These are phyloP conservation scores for Euglossa dilemma DNA, from an alignment of 1,140 invertebrate genomes.

Conservation along the genomic window DNA sequence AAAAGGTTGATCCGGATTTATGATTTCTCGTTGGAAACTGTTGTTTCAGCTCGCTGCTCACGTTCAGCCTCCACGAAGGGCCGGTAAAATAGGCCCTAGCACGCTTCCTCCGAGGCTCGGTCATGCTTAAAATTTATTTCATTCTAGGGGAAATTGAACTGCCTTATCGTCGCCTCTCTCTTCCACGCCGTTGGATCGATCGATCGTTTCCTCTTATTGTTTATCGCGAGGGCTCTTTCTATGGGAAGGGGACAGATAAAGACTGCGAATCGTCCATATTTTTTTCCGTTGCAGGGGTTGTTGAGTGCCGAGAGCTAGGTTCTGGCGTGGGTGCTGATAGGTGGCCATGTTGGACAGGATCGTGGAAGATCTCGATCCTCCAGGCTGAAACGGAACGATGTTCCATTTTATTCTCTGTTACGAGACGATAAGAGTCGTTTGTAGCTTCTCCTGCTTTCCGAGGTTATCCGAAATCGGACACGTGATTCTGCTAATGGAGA, in stretches of 20 bases:
- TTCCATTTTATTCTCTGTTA: too few species aligned
- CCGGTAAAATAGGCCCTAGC: not conserved
- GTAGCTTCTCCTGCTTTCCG: too few species aligned
- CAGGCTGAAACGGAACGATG: too few species aligned
- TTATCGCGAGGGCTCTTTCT: not conserved
- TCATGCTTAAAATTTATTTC: slow-evolving; percentile 39
- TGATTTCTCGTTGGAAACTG: not conserved
- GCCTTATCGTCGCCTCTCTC: slow-evolving; percentile 21
- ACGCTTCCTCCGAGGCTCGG: not conserved
- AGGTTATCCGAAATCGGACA: too few species aligned
- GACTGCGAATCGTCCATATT: not conserved
- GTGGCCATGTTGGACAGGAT: too few species aligned
- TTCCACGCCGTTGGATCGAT: not conserved
- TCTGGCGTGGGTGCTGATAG: not conserved
- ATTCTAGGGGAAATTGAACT: slow-evolving; percentile 24
- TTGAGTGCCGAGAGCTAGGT: not conserved
- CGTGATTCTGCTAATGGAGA: too few species aligned
- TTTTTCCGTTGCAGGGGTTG: not conserved
- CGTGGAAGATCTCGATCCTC: too few species aligned
- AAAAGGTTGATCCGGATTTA: not conserved
- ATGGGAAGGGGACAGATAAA: not conserved
- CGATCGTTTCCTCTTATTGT: not conserved
- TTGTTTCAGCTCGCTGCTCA: slow-evolving; percentile 8
- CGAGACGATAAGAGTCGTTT: too few species aligned
- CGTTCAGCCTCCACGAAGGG: slow-evolving; percentile 1